These are phyloP conservation scores for Plagiodera versicolora DNA, from an alignment of 2,888 invertebrate species.

Conservation along the genomic window DNA sequence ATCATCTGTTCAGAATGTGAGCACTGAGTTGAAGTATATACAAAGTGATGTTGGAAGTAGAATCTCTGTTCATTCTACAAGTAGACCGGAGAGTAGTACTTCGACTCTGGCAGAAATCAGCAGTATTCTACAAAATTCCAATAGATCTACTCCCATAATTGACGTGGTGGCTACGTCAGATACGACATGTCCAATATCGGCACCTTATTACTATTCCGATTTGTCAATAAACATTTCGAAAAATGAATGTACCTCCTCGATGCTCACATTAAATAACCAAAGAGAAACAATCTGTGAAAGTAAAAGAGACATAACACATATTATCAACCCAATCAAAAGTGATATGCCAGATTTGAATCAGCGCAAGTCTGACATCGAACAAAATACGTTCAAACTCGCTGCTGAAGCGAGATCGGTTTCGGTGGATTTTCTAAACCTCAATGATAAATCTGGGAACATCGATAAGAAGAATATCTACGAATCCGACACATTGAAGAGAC, in stretches of 20 bases:
- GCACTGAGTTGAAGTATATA: constrained; percentile 25
- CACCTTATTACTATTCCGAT: constrained; percentile 88
- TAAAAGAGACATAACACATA: constrained; percentile 71
- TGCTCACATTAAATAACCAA: constrained; percentile 68
- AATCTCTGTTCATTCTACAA: constrained; percentile 34
- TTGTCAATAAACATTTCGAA: constrained; percentile 54
- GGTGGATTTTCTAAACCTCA: constrained; percentile 66
- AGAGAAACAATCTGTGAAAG: constrained; percentile 64
- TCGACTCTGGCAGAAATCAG: constrained; percentile 47
- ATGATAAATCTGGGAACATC: constrained; percentile 66
- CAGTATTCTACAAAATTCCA: constrained; percentile 44
- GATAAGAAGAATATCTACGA: constrained; percentile 75
- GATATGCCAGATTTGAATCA: constrained; percentile 34
- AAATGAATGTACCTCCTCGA: constrained; percentile 40
- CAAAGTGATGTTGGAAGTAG: constrained; percentile 18
- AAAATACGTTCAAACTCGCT: constrained; percentile 58
- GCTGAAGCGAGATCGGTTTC: constrained; percentile 65
- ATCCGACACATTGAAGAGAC: constrained; percentile 64
- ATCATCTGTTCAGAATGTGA: constrained; percentile 13
- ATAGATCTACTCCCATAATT: constrained; percentile 45
- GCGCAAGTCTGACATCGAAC: constrained; percentile 37
- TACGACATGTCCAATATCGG: constrained; percentile 58
- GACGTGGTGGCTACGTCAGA: constrained; percentile 32
- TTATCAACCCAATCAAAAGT: constrained; percentile 69
- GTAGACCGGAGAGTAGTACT: constrained; percentile 45